Base-by-base conservation (phyloP, 2,888 invertebrate species). In the Diabrotica balteata region DNA sequence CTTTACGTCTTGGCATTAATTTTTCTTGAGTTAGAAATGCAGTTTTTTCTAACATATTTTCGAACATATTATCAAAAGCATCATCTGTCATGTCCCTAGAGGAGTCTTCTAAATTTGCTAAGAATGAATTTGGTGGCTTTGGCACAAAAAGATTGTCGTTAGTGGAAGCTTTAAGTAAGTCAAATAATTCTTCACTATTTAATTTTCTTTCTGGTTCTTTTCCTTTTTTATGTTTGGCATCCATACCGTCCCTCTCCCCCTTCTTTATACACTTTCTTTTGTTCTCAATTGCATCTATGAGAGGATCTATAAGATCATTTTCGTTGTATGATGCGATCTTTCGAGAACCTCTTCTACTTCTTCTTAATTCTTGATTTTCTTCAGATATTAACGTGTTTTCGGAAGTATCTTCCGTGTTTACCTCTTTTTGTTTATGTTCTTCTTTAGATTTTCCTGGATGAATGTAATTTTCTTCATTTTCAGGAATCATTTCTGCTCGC, bases 251-350 rank as follows among this genome's bases (percentile, higher is more conserved):
- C 57, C 73, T 72, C 8, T 66, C 62, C 45, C 70, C 72, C 54
- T 71, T 71, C 64, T 71, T 71, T 53, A 69, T 67, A 32, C 54
- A 44, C 50, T 68, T 62, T 22, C 57, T 54, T 55, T 62, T 68
- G 44, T 44, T 66, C 49, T 77, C 78, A 42, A 77, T 55, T 17
- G 73, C 75, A 47, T 79, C 78, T 3, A 80, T 72, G 57, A 80
- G 66, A 0, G 79, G 79, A 72, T 79, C 78, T 8, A 78, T 74
- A 32, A 80, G 70, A 59, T 80, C 80, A 59, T 77, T 79, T 73
- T 80, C 80, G 66, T 79, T 80, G 68, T 80, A 80, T 7, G 78
- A 79, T n/a, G 77, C 71, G 4, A 80, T 69, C 74, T 78, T 80
- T 10, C 75, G 73, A 45, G 79, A 77, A 58, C 76, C 76, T 59